A percentile compares a stretch with the other conserved stretches of the same genome.
Evolutionary conservation across 2,797 vertebrate genomes (phyloP).

Genomic region (Acanthurus lineatus): DNA sequence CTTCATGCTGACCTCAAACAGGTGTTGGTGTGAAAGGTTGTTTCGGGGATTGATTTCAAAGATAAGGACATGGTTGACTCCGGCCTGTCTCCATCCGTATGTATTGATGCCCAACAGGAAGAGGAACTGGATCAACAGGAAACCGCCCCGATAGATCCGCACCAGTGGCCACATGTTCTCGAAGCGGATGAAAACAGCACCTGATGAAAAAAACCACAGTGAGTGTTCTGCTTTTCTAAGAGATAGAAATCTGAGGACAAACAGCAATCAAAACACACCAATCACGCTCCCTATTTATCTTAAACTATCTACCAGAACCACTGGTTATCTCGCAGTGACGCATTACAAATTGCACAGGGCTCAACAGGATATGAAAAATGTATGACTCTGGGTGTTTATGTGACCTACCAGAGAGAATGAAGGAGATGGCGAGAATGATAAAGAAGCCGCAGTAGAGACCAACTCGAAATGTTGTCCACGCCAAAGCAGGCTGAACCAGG

Average conservation of each 20-base stretch:
- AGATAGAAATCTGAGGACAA: slow-evolving; percentile 4
- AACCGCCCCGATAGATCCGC: slow-evolving; percentile 98
- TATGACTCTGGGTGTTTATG: neutral
- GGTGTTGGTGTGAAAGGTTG: slow-evolving; percentile 98
- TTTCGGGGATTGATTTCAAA: slow-evolving; percentile 98
- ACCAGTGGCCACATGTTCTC: slow-evolving; percentile 93
- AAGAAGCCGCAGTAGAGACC: slow-evolving; percentile 97
- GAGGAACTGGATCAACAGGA: slow-evolving; percentile 98
- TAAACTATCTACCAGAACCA: neutral
- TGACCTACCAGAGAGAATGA: slow-evolving; percentile 91
- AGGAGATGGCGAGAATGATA: slow-evolving; percentile 91
- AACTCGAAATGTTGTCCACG: slow-evolving; percentile 98
- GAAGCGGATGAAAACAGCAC: slow-evolving; percentile 81
- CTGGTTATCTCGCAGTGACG: slow-evolving; percentile 11
- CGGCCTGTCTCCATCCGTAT: slow-evolving; percentile 98
- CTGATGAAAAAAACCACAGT: slow-evolving; percentile 62
- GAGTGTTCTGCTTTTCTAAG: neutral
- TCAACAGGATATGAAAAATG: slow-evolving; percentile 16
- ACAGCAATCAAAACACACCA: neutral
- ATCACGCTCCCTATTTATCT: neutral
- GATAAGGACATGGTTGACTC: slow-evolving; percentile 98
- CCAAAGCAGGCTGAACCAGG: slow-evolving; percentile 91
- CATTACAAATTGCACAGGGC: neutral
- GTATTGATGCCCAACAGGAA: slow-evolving; percentile 99
- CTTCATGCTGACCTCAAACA: slow-evolving; percentile 91